Conservation (phyloP, 2,797 vertebrate species). For the Danio albolineatus region DNA sequence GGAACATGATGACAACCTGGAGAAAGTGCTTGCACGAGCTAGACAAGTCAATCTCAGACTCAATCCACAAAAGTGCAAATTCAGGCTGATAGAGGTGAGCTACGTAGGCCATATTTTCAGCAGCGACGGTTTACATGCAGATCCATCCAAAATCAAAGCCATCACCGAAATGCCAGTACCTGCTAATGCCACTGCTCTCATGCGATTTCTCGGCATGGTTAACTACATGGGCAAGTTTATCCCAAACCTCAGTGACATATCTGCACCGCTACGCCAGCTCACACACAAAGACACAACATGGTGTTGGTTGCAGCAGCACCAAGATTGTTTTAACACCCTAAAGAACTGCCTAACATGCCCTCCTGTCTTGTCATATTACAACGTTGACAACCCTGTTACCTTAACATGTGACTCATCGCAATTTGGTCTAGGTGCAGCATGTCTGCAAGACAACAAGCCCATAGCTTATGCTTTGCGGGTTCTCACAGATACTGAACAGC, state of each 20-base stretch:
- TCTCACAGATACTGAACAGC: background rate
- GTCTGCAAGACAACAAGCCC: background rate
- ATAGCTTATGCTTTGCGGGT: background rate
- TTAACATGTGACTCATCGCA: background rate
- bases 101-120: conserved; percentile 41
- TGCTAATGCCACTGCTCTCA: conserved; percentile 25
- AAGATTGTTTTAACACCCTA: background rate
- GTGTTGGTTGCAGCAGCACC: conserved; percentile 30
- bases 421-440: background rate
- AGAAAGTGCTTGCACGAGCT: too few species aligned
- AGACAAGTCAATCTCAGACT: background rate
- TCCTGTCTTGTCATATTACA: background rate
- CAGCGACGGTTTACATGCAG: background rate
- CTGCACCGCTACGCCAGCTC: conserved; percentile 17
- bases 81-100: too few species aligned
- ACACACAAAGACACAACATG: conserved; percentile 23
- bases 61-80: conserved; percentile 25
- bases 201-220: conserved; percentile 49
- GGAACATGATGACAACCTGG: background rate
- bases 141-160: background rate
- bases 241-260: conserved; percentile 41
- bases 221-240: conserved; percentile 50
- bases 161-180: background rate
- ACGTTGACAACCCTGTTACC: background rate
- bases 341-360: too few species aligned